Conservation (phyloP, 2,113 vertebrate species). For the Lagopus muta region DNA sequence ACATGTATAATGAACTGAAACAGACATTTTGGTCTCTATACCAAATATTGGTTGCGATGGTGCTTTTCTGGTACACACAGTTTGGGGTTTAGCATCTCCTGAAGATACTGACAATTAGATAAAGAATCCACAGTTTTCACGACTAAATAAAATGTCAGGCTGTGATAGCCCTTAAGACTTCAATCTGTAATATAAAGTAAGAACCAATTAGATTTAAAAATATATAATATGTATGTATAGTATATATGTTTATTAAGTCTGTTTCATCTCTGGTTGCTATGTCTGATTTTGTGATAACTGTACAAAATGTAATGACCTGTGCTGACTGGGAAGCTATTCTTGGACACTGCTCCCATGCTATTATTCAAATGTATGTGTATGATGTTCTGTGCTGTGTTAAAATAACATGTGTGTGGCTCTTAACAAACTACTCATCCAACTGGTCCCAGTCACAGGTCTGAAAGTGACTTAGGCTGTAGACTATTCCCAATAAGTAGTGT, state of each 20-base stretch:
- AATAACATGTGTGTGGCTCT: neutral
- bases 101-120: neutral
- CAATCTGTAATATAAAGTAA: neutral
- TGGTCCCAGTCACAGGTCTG: neutral
- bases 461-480: neutral
- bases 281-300: neutral
- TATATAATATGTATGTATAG: neutral
- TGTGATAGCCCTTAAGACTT: neutral
- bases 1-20: neutral
- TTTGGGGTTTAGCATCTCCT: neutral
- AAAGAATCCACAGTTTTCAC: neutral
- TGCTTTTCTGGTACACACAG: neutral
- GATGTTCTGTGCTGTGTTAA: neutral
- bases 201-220: neutral
- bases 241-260: neutral
- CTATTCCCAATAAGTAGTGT: neutral
- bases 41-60: neutral
- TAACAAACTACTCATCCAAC: neutral
- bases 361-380: neutral
- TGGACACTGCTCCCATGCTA: neutral
- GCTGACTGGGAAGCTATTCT: neutral
- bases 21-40: neutral
- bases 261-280: neutral
- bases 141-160: neutral
- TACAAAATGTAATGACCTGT: neutral